These are phyloP conservation scores for Smittia aterrima DNA, from an alignment of 2,888 invertebrate species.

Conservation along the genomic window DNA sequence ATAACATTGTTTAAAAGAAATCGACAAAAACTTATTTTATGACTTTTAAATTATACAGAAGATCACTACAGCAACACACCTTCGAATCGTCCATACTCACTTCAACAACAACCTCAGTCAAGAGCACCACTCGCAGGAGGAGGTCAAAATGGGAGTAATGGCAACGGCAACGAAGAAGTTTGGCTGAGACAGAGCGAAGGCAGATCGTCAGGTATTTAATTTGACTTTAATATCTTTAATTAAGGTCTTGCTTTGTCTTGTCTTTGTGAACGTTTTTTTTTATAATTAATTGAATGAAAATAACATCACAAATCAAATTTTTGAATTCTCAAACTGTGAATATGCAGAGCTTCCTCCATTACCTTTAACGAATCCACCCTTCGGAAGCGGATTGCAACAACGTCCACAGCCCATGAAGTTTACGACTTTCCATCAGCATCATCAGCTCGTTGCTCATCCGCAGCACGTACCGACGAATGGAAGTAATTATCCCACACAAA, in stretches of 20 bases:
- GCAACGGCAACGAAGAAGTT: constrained; percentile 50
- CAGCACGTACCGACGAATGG: constrained; percentile 43
- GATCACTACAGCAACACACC: constrained; percentile 47
- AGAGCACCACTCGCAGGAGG: constrained; percentile 48
- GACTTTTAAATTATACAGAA: constrained; percentile 46
- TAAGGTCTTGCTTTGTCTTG: not conserved
- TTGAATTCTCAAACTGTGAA: not conserved
- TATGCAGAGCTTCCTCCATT: constrained; percentile 53
- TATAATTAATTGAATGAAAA: not conserved
- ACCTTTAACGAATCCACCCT: constrained; percentile 53
- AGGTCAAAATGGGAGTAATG: constrained; percentile 47
- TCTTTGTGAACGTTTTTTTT: constrained; percentile 1
- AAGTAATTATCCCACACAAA: not conserved
- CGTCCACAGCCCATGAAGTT: constrained; percentile 9
- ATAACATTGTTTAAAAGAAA: not conserved
- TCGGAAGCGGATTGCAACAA: constrained; percentile 8
- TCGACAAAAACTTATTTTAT: not conserved
- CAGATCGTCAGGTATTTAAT: constrained; percentile 49
- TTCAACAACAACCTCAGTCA: constrained; percentile 44
- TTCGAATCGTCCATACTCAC: constrained; percentile 44
- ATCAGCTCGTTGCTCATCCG: constrained; percentile 44
- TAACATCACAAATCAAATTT: not conserved
- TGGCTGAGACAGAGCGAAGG: constrained; percentile 50
- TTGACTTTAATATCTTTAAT: not conserved
- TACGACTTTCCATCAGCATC: constrained; percentile 42